Conservation (phyloP, 23 tunicate genomes). For the Halocynthia roretzi region DNA sequence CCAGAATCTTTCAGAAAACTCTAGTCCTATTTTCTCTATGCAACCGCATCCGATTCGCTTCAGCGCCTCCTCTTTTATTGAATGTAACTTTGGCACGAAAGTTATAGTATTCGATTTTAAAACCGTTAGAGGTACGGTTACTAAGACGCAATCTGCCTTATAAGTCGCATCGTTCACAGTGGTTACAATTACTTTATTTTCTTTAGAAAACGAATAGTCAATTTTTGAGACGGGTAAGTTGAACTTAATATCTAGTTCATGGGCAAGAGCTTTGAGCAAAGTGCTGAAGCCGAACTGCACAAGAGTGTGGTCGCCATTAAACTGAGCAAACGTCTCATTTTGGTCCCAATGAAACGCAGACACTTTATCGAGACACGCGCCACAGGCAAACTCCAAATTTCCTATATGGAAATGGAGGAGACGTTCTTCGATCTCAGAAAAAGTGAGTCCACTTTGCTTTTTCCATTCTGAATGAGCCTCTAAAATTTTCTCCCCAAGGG, state of each 20-base stretch:
- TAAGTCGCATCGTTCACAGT: constrained; percentile 23
- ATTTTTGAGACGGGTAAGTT: constrained; percentile 40
- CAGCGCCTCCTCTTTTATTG: constrained; percentile 39
- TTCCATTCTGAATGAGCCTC: constrained; percentile 84
- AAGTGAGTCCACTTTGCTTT: constrained; percentile 66
- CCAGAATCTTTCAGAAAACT: constrained; percentile 69
- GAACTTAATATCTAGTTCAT: constrained; percentile 42
- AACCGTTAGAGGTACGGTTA: constrained; percentile 80
- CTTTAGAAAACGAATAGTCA: constrained; percentile 3
- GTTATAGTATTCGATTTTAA: constrained; percentile 64
- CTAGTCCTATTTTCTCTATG: constrained; percentile 68
- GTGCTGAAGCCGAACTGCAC: constrained; percentile 79
- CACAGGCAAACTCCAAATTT: constrained; percentile 90
- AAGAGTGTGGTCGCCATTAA: constrained; percentile 86
- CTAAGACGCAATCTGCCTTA: constrained; percentile 59
- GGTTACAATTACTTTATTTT: constrained; percentile 18
- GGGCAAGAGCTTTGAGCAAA: constrained; percentile 46
- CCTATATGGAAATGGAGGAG: constrained; percentile 73
- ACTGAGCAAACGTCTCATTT: constrained; percentile 90
- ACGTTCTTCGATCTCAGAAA: constrained; percentile 61
- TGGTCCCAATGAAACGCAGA: constrained; percentile 98
- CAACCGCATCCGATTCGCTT: constrained; percentile 74
- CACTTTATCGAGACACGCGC: constrained; percentile 69
- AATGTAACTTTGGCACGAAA: constrained; percentile 49
- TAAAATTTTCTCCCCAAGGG: constrained; percentile 69